Evolutionary conservation across 2,113 vertebrate species (phyloP).

Genomic region (Siniperca chuatsi): DNA sequence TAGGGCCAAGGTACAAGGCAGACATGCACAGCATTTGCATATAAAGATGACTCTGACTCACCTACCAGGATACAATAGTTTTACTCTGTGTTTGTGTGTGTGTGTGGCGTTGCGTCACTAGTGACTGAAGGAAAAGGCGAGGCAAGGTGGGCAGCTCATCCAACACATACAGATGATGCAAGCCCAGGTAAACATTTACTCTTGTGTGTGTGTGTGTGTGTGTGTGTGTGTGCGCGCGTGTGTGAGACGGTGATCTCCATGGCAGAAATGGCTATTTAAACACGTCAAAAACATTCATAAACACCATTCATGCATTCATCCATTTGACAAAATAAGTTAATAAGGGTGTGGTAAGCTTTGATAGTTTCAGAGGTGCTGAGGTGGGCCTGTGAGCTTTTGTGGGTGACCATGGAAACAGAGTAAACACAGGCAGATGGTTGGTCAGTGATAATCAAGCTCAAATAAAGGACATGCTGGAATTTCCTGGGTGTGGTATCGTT

Average conservation of each 20-base stretch:
- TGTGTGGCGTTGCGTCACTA: conserved; percentile 15
- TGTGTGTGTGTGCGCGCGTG: background rate
- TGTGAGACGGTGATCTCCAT: background rate
- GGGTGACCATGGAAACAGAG: conserved; percentile 64
- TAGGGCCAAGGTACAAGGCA: background rate
- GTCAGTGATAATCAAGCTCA: conserved; percentile 69
- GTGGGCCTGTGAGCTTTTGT: conserved; percentile 60
- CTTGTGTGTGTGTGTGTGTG: background rate
- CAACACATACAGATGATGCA: conserved; percentile 58
- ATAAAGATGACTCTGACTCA: conserved; percentile 31
- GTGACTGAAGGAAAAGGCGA: conserved; percentile 34
- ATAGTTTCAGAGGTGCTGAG: conserved; percentile 49
- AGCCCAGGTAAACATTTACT: conserved; percentile 53
- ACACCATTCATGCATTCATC: conserved; percentile 15
- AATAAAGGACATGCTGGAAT: conserved; percentile 67
- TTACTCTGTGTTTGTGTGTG: background rate
- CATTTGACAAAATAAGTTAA: conserved; percentile 13
- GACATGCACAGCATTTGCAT: background rate
- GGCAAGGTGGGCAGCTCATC: conserved; percentile 49
- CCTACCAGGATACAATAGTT: background rate
- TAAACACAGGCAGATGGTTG: conserved; percentile 66
- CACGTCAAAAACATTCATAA: conserved; percentile 20
- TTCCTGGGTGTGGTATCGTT: conserved; percentile 57
- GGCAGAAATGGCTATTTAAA: conserved; percentile 20
- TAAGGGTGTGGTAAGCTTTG: conserved; percentile 53